phyloP scores from a whole-genome alignment of 2,888 invertebrate genomes.

The Criorhina ranunculi region DNA sequence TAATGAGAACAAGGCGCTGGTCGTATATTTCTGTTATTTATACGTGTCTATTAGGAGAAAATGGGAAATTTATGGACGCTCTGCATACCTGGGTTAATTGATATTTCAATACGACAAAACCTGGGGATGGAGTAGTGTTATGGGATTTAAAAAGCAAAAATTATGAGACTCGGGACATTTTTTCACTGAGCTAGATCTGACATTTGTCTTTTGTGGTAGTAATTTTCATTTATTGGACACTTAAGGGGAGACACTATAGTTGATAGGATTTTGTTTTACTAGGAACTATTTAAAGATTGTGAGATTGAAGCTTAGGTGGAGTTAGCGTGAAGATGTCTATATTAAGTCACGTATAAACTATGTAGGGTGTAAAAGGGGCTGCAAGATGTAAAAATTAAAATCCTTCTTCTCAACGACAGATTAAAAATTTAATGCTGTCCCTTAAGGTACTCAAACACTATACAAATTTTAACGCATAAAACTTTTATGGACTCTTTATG shows the following conservation, averaged over 20 bases:
- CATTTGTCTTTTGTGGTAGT: not conserved
- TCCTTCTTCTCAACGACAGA: too few relatives aligned
- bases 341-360: too few relatives aligned
- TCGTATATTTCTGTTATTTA: conserved; percentile 63
- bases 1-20: conserved; percentile 64
- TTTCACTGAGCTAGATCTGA: conserved; percentile 18
- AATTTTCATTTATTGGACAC: not conserved
- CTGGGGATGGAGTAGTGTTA: conserved; percentile 4
- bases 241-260: not conserved
- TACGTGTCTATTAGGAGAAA: conserved; percentile 54
- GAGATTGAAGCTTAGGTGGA: too few relatives aligned
- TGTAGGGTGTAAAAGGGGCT: too few relatives aligned
- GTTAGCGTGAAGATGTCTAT: too few relatives aligned
- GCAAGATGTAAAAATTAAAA: too few relatives aligned
- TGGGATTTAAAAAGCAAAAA: conserved; percentile 7
- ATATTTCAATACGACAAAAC: conserved; percentile 53
- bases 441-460: too few relatives aligned
- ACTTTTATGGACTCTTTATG: too few relatives aligned
- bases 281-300: conserved; percentile 7
- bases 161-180: conserved; percentile 2
- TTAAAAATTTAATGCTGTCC: too few relatives aligned
- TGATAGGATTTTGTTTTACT: not conserved
- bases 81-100: conserved; percentile 68
- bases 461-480: too few relatives aligned
- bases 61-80: conserved; percentile 59